Percentiles rank a stretch among this genome's conserved stretches.
phyloP scores from a whole-genome alignment of 1,140 invertebrate genomes.

The Lordiphosa clarofinis region DNA sequence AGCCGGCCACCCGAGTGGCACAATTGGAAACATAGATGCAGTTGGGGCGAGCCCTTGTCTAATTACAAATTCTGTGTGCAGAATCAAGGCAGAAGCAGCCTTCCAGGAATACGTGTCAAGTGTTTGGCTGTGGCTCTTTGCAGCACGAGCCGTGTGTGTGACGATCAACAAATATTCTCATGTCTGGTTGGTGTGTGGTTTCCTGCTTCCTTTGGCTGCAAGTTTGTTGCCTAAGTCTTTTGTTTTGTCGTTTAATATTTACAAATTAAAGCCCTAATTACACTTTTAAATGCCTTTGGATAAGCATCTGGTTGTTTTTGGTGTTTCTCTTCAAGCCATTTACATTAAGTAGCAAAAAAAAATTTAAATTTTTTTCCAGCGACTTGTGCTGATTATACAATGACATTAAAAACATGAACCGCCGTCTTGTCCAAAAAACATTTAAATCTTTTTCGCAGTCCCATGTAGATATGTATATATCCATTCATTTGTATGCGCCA shows the following conservation, averaged over 20 bases:
- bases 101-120: constrained; percentile 57
- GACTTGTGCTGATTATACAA: constrained; percentile 75
- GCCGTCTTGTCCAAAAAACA: constrained; percentile 30
- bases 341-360: constrained; percentile 9
- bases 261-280: constrained; percentile 71
- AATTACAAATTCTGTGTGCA: constrained; percentile 71
- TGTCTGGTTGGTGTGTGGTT: constrained; percentile 47
- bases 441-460: constrained; percentile 57
- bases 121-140: constrained; percentile 19
- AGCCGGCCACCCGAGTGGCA: constrained; percentile 58
- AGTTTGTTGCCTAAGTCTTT: constrained; percentile 74
- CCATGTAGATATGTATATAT: constrained; percentile 23
- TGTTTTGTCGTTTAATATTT: constrained; percentile 52
- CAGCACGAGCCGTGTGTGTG: constrained; percentile 62
- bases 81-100: constrained; percentile 37
- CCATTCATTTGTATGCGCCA: constrained; percentile 66
- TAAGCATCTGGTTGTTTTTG: constrained; percentile 52
- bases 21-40: constrained; percentile 53
- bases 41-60: constrained; percentile 33
- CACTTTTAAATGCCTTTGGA: constrained; percentile 68
- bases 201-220: constrained; percentile 65
- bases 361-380: constrained; percentile 22
- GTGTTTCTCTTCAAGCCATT: constrained; percentile 14
- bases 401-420: constrained; percentile 57
- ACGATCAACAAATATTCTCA: constrained; percentile 54